Evolutionary conservation across 2,113 vertebrate species (phyloP).

Genomic region (Grammomys dolichurus): DNA sequence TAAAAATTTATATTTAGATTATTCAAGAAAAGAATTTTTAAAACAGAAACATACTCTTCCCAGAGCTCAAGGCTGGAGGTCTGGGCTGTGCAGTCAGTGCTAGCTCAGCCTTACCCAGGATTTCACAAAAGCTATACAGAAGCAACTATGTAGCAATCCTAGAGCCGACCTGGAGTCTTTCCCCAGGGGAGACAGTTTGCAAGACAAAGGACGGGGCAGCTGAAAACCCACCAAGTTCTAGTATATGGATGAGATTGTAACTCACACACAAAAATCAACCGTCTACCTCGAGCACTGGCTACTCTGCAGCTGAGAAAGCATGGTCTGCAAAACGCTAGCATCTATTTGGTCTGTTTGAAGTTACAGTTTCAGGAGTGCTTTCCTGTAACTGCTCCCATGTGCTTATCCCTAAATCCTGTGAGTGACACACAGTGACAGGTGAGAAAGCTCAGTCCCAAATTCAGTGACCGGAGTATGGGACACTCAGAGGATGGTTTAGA

Average conservation of each 20-base stretch:
- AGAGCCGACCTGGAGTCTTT: not conserved
- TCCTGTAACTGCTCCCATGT: not conserved
- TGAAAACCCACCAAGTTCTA: not conserved
- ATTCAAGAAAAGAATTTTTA: slow-evolving; percentile 40
- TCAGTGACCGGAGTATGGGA: not conserved
- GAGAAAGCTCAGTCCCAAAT: not conserved
- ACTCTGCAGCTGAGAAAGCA: not conserved
- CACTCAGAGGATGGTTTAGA: not conserved
- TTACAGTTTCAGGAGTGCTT: not conserved
- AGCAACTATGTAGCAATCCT: not conserved
- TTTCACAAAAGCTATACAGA: not conserved
- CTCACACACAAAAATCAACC: not conserved
- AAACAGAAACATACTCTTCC: slow-evolving; percentile 26
- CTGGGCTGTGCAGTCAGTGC: not conserved
- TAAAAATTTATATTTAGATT: slow-evolving; percentile 63
- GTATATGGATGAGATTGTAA: not conserved
- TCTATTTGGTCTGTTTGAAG: not conserved
- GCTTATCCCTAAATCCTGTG: not conserved
- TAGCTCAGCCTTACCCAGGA: not conserved
- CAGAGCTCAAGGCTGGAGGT: slow-evolving; percentile 42
- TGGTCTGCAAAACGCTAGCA: not conserved
- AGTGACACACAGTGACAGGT: not conserved
- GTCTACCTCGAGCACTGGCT: not conserved
- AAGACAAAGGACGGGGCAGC: not conserved
- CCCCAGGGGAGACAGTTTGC: not conserved